Conservation (phyloP, 1,140 invertebrate genomes). For the Bombus confusus region DNA sequence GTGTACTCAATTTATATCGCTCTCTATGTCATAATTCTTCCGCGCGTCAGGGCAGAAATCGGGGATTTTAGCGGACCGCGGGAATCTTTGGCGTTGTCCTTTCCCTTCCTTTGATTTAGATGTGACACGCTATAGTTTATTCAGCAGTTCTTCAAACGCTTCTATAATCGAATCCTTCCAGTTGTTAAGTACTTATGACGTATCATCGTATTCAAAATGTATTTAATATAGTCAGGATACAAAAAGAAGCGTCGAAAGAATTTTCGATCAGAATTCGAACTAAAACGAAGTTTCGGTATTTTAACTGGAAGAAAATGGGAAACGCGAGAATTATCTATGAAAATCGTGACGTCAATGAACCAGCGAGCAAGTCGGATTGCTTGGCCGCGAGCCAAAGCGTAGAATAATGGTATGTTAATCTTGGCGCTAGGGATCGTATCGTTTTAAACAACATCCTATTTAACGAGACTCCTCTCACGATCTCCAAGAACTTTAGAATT, state of each 20-base stretch:
- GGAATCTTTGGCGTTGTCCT: not conserved
- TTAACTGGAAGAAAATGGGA: constrained; percentile 8
- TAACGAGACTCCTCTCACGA: constrained; percentile 49
- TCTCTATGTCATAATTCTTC: constrained; percentile 40
- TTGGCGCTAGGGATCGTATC: constrained; percentile 58
- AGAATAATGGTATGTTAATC: constrained; percentile 66
- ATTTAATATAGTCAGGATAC: no score
- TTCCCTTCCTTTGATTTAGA: no score
- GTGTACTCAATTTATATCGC: constrained; percentile 37
- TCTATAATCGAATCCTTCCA: not conserved
- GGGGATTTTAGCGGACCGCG: not conserved
- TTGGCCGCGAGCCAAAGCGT: constrained; percentile 62
- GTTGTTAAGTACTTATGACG: not conserved
- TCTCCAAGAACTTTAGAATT: not conserved
- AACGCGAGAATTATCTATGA: constrained; percentile 31
- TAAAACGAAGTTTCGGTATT: not conserved
- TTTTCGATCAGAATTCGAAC: no score
- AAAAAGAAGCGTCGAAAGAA: no score
- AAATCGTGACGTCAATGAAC: constrained; percentile 60
- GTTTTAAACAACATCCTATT: constrained; percentile 62
- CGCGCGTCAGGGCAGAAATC: not conserved
- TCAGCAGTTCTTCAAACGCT: not conserved
- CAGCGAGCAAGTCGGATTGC: constrained; percentile 37
- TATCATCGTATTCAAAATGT: no score
- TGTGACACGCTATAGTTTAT: not conserved